Evolutionary conservation across 2,797 vertebrate species (phyloP).

Genomic region (Pseudomugil gertrudae): DNA sequence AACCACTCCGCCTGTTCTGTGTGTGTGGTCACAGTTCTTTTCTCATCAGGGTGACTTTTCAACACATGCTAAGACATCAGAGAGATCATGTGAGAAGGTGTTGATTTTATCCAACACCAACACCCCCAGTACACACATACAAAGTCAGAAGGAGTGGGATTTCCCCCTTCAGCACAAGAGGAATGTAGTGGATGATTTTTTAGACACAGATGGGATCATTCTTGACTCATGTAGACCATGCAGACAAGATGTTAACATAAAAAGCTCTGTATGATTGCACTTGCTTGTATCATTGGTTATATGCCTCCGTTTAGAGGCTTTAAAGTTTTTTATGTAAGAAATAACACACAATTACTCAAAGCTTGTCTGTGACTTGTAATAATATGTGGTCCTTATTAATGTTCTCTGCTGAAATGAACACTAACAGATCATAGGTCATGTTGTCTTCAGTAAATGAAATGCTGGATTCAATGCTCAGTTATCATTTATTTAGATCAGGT

Average conservation of each 20-base stretch:
- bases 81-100: constrained; percentile 60
- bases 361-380: not conserved
- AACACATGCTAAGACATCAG: constrained; percentile 60
- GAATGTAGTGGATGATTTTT: constrained; percentile 67
- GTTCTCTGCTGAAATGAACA: constrained; percentile 12
- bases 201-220: constrained; percentile 51
- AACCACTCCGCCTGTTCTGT: constrained; percentile 31
- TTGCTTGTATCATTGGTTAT: not conserved
- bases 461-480: not conserved
- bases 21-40: constrained; percentile 53
- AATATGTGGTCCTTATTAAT: not conserved
- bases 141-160: constrained; percentile 48
- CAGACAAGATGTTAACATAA: constrained; percentile 30
- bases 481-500: not conserved
- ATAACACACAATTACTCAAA: not conserved
- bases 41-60: constrained; percentile 48
- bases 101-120: constrained; percentile 62
- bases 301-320: not conserved
- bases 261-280: not conserved
- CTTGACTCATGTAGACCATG: constrained; percentile 24
- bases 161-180: constrained; percentile 49
- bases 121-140: constrained; percentile 36
- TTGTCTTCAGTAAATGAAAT: constrained; percentile 11
- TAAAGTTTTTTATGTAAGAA: not conserved
- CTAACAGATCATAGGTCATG: not conserved